Base-by-base conservation (phyloP, 2,888 invertebrate genomes). In the Agonopterix subpropinquella region DNA sequence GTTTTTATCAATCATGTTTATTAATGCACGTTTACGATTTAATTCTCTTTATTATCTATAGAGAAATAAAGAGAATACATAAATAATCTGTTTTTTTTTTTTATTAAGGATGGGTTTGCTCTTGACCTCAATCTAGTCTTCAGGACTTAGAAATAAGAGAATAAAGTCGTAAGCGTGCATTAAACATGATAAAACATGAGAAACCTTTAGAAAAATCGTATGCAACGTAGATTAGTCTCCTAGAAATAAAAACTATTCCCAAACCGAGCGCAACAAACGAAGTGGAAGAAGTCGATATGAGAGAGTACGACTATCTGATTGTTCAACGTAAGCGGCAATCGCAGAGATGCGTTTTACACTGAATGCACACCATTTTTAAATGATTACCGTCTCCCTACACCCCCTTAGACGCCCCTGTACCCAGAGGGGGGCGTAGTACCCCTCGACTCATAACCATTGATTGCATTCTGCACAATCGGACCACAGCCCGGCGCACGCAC, bases 211-310 rank as follows among this genome's bases (percentile, higher is more conserved):
- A 45, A 37, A 45, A 64, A 67, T 58, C 55, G 64, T 61, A 67
- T 63, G 70, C 69, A 69, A 74, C 80, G 81, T 85, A 86, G 85
- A 86, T 87, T 87, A 87, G 84, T 80, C 70, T 73, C 72, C 71
- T 67, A 68, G 78, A 75, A 82, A 83, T 79, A 83, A 81, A 86
- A 86, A 85, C 84, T 85, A 86, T 85, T 81, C 79, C 78, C 79
- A 71, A 82, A 84, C 77, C 69, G 73, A 65, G 67, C 62, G 79
- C 73, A 80, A 76, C 76, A 80, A 85, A 78, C 81, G 83, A 83
- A 80, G 83, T 74, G 84, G 84, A 87, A 86, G 86, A 84, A 84
- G 81, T 82, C 85, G 79, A 85, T 86, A 86, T 80, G 77, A 72
- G 71, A 67, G 74, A 65, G 65, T 64, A 62, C 66, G 68, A 67